These are phyloP conservation scores for Nemoura dubitans DNA, from an alignment of 2,888 invertebrate genomes.

Conservation along the genomic window DNA sequence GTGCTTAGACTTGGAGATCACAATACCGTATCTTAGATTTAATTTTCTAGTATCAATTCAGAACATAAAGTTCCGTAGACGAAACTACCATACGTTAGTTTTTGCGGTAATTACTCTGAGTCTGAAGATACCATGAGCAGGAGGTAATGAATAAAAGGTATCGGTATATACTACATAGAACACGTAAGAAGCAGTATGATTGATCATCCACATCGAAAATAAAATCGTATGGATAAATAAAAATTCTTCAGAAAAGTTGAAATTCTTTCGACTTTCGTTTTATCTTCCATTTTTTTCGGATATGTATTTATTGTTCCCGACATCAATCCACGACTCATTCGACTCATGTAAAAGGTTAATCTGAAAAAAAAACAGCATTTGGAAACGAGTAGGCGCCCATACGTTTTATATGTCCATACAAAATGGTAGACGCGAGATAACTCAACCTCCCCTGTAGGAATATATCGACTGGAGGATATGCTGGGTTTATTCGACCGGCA, in stretches of 20 bases:
- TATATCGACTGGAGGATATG: slow-evolving; percentile 23
- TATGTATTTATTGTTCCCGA: slow-evolving; percentile 18
- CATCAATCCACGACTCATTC: slow-evolving; percentile 25
- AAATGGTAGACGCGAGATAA: not conserved
- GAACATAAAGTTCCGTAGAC: no score
- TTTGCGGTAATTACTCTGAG: no score
- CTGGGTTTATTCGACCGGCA: slow-evolving; percentile 13
- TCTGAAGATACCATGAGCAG: no score
- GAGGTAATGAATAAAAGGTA: no score
- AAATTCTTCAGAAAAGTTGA: not conserved
- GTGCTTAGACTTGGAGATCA: not conserved
- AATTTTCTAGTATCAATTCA: not conserved
- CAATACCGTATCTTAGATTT: not conserved
- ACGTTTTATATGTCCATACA: not conserved
- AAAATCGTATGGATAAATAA: not conserved
- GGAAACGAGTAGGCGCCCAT: not conserved
- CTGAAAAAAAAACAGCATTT: slow-evolving; percentile 34
- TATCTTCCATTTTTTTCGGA: slow-evolving; percentile 9
- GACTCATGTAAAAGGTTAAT: slow-evolving; percentile 39
- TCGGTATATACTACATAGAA: not conserved
- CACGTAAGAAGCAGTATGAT: not conserved
- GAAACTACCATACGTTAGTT: no score
- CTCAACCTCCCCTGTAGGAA: not conserved
- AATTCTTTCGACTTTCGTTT: not conserved
- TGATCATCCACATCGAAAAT: not conserved